Evolutionary conservation across 2,888 invertebrate species (phyloP), one percentile per base, ranked within the genome.

Genomic region (Morpho helenor): DNA sequence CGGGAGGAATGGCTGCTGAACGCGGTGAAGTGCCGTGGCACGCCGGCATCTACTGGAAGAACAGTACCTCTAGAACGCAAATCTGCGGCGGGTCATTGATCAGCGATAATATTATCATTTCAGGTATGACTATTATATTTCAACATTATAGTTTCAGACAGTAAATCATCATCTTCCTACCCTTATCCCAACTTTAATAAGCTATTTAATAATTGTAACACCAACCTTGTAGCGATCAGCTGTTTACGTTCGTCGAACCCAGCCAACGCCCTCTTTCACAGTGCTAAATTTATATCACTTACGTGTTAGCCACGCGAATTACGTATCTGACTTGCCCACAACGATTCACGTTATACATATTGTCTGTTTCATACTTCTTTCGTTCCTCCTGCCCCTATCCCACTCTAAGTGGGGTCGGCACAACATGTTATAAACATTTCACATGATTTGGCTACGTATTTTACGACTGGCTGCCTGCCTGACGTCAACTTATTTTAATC

Each of bases 31-130:
- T 83, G 56, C 91, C 92, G 0, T 92, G 92, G 92, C 91, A 91
- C 66, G 81, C 84, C 0, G 85, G 84, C 0, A 73, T 92, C 7
- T 92, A 87, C 63, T 71, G 73, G 6, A 74, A 73, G 54, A 72
- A 73, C 23, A 65, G 74, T 8, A 76, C 74, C 7, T 63, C 71
- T 1, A 84, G 82, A 81, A 73, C 60, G 43, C 86, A 84, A 61
- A 86, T 84, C 61, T 92, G 92, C 59, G 91, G 91, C 7, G 91
- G 91, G 1, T 86, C 85, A 2, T 70, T 92, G 1, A 79, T 92
- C 49, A 78, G 61, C 44, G 60, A 59, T 1, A 65, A 61, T 0
- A 57, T 66, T 1, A 62, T 74, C 43, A 60, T 75, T 42, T 71
- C 75, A 6, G 75, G 75, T 70, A 10, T 43, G n/a, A 43, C 5